Base-by-base conservation (phyloP, 2,888 invertebrate species). In the Diplazon laetatorius region DNA sequence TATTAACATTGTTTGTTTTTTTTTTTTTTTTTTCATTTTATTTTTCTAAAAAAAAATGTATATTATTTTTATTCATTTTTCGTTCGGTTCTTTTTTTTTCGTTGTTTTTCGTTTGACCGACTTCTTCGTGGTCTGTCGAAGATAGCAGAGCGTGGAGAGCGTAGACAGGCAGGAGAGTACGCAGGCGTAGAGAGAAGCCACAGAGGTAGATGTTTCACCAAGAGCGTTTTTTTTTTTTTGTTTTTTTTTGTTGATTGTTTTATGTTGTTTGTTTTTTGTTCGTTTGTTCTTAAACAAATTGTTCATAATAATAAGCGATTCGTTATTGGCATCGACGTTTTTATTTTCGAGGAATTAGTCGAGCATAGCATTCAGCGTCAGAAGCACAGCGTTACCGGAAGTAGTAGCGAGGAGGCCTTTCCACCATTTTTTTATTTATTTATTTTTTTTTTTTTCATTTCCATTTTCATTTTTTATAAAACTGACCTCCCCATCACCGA, bases 401-500 rank as follows among this genome's bases (percentile, higher is more conserved):
- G 66, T 42, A 76, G 66, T 42, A 62, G 68, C 70, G 52, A 66
- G 66, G 39, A 75, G 55, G 37, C 39, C 30, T 70, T n/a, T 74
- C 60, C 59, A 37, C 73, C 68, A 72, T 48, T 50, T 55, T 12
- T 65, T 59, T 46, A 18, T 52, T 42, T 48, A 48, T 35, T 66
- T 57, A 71, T 62, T 55, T 71, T 52, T 75, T 72, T 76, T 48
- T 59, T 48, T 63, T 30, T 30, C 2, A 30, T 30, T 30, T 30
- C 6, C 6, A n/a, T n/a, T n/a, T n/a, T n/a, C n/a, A n/a, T n/a
- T n/a, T 65, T 60, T 30, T 46, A 63, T 16, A 46, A 55, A 66
- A 82, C 82, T 81, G 81, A 82, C 82, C 82, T 82, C 82, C 70
- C 60, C 77, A 71, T 63, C 30, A 8, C 8, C 25, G 72, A 68